Conservation (phyloP, 2,888 invertebrate genomes). For the Helicoverpa assulta region DNA sequence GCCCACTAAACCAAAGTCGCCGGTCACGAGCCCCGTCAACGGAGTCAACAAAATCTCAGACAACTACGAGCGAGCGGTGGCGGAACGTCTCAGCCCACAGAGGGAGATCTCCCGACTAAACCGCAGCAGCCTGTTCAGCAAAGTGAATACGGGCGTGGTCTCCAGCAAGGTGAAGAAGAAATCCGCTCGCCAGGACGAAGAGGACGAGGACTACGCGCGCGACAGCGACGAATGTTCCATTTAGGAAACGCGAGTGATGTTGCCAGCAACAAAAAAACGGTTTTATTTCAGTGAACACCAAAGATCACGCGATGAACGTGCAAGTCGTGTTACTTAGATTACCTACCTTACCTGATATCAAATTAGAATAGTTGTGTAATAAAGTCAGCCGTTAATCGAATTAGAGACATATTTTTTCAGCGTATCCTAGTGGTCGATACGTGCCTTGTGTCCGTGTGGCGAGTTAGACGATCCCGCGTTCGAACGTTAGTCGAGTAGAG, state of each 20-base stretch:
- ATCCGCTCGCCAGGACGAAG: slow-evolving; percentile 77
- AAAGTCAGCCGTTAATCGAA: slow-evolving; percentile 71
- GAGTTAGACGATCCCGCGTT: slow-evolving; percentile 63
- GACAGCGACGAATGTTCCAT: slow-evolving; percentile 92
- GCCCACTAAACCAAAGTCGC: slow-evolving; percentile 76
- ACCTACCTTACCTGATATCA: slow-evolving; percentile 61
- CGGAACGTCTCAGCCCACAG: slow-evolving; percentile 84
- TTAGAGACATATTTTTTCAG: slow-evolving; percentile 86
- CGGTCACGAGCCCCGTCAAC: slow-evolving; percentile 81
- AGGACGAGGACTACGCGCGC: slow-evolving; percentile 88
- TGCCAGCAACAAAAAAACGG: slow-evolving; percentile 64
- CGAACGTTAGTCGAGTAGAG: slow-evolving; percentile 61
- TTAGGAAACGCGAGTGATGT: slow-evolving; percentile 75
- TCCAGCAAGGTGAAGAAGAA: slow-evolving; percentile 79
- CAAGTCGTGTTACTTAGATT: slow-evolving; percentile 63
- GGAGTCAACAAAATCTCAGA: slow-evolving; percentile 88
- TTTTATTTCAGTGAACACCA: slow-evolving; percentile 79
- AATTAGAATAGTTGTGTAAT: slow-evolving; percentile 68
- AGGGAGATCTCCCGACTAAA: slow-evolving; percentile 78
- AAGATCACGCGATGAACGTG: slow-evolving; percentile 77
- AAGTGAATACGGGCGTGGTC: slow-evolving; percentile 86
- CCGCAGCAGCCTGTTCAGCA: slow-evolving; percentile 83
- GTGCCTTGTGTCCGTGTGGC: slow-evolving; percentile 84
- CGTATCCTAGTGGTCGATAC: slow-evolving; percentile 85
- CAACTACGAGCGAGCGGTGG: slow-evolving; percentile 86